These are phyloP conservation scores for Antheraea pernyi DNA, from an alignment of 1,140 invertebrate species.

Conservation along the genomic window DNA sequence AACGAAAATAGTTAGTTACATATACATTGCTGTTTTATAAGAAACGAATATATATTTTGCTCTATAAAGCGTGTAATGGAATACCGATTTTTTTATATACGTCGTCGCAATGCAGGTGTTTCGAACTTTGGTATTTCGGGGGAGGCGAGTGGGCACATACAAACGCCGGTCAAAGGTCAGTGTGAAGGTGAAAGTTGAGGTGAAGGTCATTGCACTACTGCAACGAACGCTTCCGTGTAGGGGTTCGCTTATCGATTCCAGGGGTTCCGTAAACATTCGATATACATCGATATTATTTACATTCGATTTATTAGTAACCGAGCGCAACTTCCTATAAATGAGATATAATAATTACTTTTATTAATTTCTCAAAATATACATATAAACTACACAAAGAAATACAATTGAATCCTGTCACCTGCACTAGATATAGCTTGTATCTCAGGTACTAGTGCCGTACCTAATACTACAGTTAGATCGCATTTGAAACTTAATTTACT, in stretches of 20 bases:
- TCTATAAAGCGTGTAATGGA: not conserved
- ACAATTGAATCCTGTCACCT: no score
- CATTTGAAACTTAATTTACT: no score
- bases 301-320: no score
- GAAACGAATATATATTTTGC: not conserved
- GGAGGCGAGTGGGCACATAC: constrained; percentile 14
- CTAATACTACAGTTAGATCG: no score
- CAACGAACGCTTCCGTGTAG: constrained; percentile 12
- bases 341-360: no score
- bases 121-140: constrained; percentile 34
- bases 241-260: not conserved
- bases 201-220: constrained; percentile 39
- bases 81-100: not conserved
- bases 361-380: no score
- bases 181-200: constrained; percentile 22
- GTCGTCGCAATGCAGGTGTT: constrained; percentile 2
- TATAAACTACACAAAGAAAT: no score
- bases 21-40: constrained; percentile 1
- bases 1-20: not conserved
- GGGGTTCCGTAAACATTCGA: not conserved
- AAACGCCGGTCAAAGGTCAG: constrained; percentile 19
- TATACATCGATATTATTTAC: not conserved
- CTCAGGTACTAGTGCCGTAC: no score
- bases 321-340: no score
- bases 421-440: no score